Percentiles rank a stretch among this genome's conserved stretches.
These are phyloP conservation scores for Camponotus vicinus DNA, from an alignment of 1,140 invertebrate genomes.

Conservation along the genomic window DNA sequence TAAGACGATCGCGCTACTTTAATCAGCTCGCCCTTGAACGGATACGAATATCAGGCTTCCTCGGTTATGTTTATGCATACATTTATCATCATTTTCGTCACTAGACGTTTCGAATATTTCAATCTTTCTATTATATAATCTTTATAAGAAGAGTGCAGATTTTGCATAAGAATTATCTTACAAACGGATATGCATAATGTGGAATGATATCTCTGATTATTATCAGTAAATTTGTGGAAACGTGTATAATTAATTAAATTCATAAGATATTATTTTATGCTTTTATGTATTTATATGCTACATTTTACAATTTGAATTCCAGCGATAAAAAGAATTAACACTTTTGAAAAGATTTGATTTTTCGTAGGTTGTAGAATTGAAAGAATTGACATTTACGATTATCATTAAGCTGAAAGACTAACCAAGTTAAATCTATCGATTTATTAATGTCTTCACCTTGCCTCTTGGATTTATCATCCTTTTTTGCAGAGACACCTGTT, in stretches of 20 bases:
- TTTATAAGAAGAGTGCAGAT: background rate
- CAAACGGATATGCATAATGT: too few relatives aligned
- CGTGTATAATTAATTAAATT: background rate
- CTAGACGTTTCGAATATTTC: background rate
- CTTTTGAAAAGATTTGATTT: background rate
- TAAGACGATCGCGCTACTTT: slow-evolving; percentile 50
- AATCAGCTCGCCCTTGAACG: slow-evolving; percentile 60
- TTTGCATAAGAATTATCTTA: background rate
- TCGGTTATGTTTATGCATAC: background rate
- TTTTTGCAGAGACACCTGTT: background rate
- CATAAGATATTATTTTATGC: background rate
- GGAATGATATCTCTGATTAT: background rate
- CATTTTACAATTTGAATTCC: background rate
- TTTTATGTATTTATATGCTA: background rate
- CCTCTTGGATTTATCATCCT: background rate
- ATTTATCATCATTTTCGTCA: background rate
- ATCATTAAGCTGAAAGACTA: background rate
- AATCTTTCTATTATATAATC: background rate
- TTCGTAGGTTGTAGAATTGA: background rate
- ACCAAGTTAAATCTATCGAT: background rate
- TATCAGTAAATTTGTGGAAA: background rate
- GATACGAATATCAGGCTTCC: slow-evolving; percentile 47
- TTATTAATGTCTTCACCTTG: background rate
- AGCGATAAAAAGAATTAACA: background rate
- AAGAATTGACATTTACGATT: background rate